Evolutionary conservation across 2,113 vertebrate genomes (phyloP), one percentile per base, ranked within the genome.

Genomic region (Tringa solitaria): DNA sequence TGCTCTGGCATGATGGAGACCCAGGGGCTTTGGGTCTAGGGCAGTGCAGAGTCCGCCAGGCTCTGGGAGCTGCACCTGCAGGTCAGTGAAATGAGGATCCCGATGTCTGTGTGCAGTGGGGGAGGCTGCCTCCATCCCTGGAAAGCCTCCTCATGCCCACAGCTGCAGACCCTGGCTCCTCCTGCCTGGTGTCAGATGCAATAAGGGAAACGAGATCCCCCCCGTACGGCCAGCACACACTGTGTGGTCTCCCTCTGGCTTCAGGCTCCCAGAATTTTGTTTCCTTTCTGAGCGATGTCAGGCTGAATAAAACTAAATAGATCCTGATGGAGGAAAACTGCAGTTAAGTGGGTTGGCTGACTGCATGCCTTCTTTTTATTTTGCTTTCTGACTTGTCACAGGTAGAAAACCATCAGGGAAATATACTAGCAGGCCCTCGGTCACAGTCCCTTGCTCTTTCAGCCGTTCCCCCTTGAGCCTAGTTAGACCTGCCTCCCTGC

Each of bases 211-310:
- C 0, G 14, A 95, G 90, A 68, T 86, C 72, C 83, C 81, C 81
- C 79, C 60, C 39, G 92, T 26, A 76, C 0, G 2, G 78, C 91
- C 93, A 90, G 95, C 92, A 60, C 96, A 63, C 76, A 23, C 73
- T 97, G 93, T 92, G 92, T 95, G 96, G 90, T 91, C 95, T 96
- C 95, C 92, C 90, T 88, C 93, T 88, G 83, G 95, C 95, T 96
- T 91, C 77, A 80, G 95, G 75, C 96, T 95, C 93, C 79, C 90
- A 88, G 90, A 96, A 88, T 96, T 94, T 96, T 87, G 88, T 86
- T 73, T 73, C 54, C 64, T 94, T 43, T 93, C 92, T 81, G 92
- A 95, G 95, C 23, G 1, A 84, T 84, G 96, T 96, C 96, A 97
- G 85, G 37, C 82, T 88, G 93, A 96, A 97, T 96, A 94, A 97